These are phyloP conservation scores for Heliconius hortense DNA, from an alignment of 2,888 invertebrate genomes.

Conservation along the genomic window DNA sequence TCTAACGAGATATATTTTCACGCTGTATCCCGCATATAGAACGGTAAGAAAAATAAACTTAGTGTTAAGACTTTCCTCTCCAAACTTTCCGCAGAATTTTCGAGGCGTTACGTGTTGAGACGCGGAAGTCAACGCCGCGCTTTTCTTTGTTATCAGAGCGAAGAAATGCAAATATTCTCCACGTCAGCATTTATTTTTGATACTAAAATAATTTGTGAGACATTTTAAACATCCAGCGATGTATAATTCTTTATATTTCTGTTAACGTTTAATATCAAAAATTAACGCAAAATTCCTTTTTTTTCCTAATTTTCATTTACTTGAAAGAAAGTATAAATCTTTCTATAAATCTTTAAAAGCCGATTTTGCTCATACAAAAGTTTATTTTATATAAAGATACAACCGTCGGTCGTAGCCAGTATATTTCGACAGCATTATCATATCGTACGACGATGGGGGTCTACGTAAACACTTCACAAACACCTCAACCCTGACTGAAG, in stretches of 20 bases:
- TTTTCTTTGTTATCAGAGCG: no score
- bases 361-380: background rate
- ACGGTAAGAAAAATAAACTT: no score
- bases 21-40: no score
- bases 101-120: no score
- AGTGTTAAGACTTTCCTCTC: no score
- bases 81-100: no score
- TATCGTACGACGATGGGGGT: background rate
- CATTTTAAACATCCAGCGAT: background rate
- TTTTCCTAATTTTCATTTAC: no score
- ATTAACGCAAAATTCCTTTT: no score
- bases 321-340: background rate
- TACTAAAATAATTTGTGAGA: background rate
- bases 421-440: slow-evolving; percentile 16
- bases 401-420: background rate
- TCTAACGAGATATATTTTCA: no score
- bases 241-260: background rate
- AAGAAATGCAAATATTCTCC: no score
- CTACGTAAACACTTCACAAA: slow-evolving; percentile 11
- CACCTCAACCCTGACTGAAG: slow-evolving; percentile 7
- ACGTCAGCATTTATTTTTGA: background rate
- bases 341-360: background rate
- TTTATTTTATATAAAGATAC: background rate
- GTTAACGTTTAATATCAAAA: no score
- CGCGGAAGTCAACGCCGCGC: no score